phyloP scores from a whole-genome alignment of 1,140 invertebrate genomes.

The Dendroctonus ponderosae region DNA sequence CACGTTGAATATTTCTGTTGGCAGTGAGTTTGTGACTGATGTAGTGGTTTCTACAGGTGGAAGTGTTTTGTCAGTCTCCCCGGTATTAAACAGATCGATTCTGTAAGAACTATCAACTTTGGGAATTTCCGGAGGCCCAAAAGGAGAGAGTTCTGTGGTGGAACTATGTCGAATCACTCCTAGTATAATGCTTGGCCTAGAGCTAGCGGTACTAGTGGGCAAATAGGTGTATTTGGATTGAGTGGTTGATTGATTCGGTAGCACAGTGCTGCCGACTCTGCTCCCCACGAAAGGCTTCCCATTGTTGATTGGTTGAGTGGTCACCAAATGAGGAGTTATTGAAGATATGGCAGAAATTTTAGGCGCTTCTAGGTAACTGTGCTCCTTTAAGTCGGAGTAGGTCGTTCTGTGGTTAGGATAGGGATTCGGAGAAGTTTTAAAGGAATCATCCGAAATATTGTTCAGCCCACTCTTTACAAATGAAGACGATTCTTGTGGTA shows the following conservation, averaged over 20 bases:
- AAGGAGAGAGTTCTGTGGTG: slow-evolving; percentile 15
- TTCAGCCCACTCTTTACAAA: slow-evolving; percentile 52
- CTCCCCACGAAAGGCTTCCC: slow-evolving; percentile 45
- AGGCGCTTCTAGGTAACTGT: slow-evolving; percentile 37
- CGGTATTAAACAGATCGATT: slow-evolving; percentile 8
- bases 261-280: slow-evolving; percentile 36
- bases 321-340: slow-evolving; percentile 43
- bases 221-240: slow-evolving; percentile 29
- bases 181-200: slow-evolving; percentile 19
- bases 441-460: slow-evolving; percentile 34
- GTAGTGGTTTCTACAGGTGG: slow-evolving; percentile 16
- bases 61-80: slow-evolving; percentile 13
- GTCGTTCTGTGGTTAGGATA: slow-evolving; percentile 45
- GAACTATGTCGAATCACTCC: slow-evolving; percentile 23
- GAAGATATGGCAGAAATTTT: slow-evolving; percentile 41
- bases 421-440: slow-evolving; percentile 33
- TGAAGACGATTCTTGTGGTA: slow-evolving; percentile 69
- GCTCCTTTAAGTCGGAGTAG: slow-evolving; percentile 45
- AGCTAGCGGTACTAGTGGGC: slow-evolving; percentile 18
- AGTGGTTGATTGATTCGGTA: slow-evolving; percentile 24
- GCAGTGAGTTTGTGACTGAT: slow-evolving; percentile 19
- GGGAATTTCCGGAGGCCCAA: slow-evolving; percentile 15
- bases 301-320: slow-evolving; percentile 45
- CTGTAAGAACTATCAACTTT: slow-evolving; percentile 10
- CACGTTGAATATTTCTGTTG: slow-evolving; percentile 33